Percentiles rank a stretch among this genome's conserved stretches.
Conservation (phyloP, 2,113 vertebrate genomes). For the Corapipo altera region DNA sequence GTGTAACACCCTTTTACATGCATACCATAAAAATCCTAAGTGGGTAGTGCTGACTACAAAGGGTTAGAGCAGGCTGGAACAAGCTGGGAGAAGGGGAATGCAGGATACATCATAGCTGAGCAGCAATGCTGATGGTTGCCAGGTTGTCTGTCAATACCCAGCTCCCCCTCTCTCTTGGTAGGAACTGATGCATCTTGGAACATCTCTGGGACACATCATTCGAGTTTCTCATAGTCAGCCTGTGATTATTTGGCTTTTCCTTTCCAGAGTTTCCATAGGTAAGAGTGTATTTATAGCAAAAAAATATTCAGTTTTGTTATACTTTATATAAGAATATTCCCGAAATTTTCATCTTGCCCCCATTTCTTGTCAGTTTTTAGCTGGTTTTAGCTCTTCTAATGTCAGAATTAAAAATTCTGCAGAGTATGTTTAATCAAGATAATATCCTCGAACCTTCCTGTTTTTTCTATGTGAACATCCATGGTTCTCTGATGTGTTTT, state of each 20-base stretch:
- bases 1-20: not conserved
- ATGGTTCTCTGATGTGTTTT: not conserved
- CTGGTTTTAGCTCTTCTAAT: not conserved
- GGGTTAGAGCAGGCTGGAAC: not conserved
- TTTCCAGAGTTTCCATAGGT: not conserved
- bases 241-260: not conserved
- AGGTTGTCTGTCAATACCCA: not conserved
- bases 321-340: not conserved
- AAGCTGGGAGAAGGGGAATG: not conserved
- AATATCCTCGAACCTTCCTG: not conserved
- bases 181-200: not conserved
- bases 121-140: not conserved
- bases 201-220: not conserved
- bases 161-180: not conserved
- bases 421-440: not conserved
- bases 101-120: not conserved
- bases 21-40: not conserved
- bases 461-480: not conserved
- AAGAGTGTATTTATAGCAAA: not conserved
- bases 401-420: not conserved
- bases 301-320: not conserved
- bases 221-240: not conserved
- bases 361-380: not conserved
- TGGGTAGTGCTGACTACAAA: not conserved
- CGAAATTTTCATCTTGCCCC: not conserved